Conservation (phyloP, 2,888 invertebrate genomes). For the Tenodera sinensis region DNA sequence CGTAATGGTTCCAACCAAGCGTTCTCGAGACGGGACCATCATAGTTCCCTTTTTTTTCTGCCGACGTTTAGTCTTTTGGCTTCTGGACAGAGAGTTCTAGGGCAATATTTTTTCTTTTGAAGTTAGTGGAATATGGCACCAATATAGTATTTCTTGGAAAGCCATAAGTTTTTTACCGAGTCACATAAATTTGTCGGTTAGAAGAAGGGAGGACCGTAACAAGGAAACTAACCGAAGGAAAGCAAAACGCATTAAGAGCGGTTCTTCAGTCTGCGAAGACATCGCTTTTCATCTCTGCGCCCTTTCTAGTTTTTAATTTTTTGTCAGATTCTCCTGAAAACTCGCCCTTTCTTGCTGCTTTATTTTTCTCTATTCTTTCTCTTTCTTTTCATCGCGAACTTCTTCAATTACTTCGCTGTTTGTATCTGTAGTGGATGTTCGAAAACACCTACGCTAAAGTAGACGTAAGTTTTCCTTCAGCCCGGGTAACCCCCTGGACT, state of each 20-base stretch:
- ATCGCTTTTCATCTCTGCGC: background rate
- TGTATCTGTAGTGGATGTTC: too few relatives aligned
- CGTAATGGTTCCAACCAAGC: too few relatives aligned
- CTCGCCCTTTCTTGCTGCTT: background rate
- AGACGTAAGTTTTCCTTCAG: background rate
- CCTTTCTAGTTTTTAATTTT: background rate
- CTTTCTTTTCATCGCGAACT: background rate
- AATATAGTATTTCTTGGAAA: background rate
- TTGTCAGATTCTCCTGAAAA: too few relatives aligned
- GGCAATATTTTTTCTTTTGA: background rate
- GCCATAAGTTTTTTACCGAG: background rate
- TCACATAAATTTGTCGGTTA: background rate
- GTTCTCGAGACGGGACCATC: too few relatives aligned
- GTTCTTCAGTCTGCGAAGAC: background rate
- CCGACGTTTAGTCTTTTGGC: background rate
- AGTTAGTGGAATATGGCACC: background rate
- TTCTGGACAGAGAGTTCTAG: background rate
- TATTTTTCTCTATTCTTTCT: too few relatives aligned
- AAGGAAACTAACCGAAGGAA: background rate
- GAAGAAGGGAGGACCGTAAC: background rate
- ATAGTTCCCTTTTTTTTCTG: background rate
- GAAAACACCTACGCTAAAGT: too few relatives aligned
- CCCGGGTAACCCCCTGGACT: background rate
- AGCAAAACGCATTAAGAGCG: constrained; percentile 10
- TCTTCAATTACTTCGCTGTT: background rate